These are phyloP conservation scores for Dorcus parallelipipedus DNA, from an alignment of 2,888 invertebrate species.

Conservation along the genomic window DNA sequence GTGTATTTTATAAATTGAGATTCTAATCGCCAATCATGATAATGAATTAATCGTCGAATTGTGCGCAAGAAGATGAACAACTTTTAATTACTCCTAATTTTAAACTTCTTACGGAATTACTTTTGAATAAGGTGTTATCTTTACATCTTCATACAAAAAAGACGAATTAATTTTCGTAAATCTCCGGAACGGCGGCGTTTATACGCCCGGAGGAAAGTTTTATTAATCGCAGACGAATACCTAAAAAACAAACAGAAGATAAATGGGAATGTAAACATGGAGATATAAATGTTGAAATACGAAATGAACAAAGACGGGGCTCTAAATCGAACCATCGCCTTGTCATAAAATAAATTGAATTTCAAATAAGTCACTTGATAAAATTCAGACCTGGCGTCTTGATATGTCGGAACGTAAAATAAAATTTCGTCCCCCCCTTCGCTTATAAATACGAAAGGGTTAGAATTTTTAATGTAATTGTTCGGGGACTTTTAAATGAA, in stretches of 20 bases:
- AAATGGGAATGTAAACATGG: constrained; percentile 13
- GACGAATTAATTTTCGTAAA: constrained; percentile 4
- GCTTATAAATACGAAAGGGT: no score
- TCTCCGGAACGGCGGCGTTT: not conserved
- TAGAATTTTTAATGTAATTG: no score
- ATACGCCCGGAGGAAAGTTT: not conserved
- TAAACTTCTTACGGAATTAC: constrained; percentile 11
- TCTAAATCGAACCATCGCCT: constrained; percentile 23
- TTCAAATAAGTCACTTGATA: constrained; percentile 37
- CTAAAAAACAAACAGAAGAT: constrained; percentile 15
- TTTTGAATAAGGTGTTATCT: constrained; percentile 36
- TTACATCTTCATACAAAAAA: constrained; percentile 7
- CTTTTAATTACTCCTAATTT: constrained; percentile 42
- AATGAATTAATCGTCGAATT: constrained; percentile 50
- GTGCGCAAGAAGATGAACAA: constrained; percentile 42
- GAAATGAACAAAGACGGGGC: constrained; percentile 6
- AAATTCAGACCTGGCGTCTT: constrained; percentile 33
- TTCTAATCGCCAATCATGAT: constrained; percentile 51
- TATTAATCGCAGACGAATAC: constrained; percentile 1
- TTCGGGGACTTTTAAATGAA: no score
- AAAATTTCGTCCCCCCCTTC: no score
- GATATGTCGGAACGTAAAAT: constrained; percentile 1
- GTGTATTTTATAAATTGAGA: constrained; percentile 52
- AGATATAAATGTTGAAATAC: constrained; percentile 10
- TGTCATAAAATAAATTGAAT: constrained; percentile 40